phyloP scores from a whole-genome alignment of 2,113 vertebrate genomes.

The Thamnaconus septentrionalis region DNA sequence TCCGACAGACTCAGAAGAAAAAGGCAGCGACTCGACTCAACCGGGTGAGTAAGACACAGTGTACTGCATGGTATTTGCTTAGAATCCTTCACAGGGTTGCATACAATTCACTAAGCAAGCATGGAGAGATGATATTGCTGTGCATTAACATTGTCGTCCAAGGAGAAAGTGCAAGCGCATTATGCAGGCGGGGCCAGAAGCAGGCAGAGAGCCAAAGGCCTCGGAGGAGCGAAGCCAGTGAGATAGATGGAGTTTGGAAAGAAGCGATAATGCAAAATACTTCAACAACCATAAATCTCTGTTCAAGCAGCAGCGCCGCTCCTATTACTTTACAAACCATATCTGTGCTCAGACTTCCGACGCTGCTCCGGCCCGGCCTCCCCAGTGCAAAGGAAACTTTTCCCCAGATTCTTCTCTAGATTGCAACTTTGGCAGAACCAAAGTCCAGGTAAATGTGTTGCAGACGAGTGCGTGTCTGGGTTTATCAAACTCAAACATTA shows the following conservation, averaged over 20 bases:
- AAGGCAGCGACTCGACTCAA: too few species aligned
- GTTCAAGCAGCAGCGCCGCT: constrained; percentile 43
- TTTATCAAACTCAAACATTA: too few species aligned
- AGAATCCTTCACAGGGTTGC: too few species aligned
- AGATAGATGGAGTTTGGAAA: constrained; percentile 56
- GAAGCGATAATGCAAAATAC: constrained; percentile 71
- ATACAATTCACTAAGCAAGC: constrained; percentile 31
- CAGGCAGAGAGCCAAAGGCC: constrained; percentile 44
- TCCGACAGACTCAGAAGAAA: too few species aligned
- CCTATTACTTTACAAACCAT: constrained; percentile 55
- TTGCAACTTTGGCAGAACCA: too few species aligned
- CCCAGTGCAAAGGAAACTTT: too few species aligned
- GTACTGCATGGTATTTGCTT: too few species aligned
- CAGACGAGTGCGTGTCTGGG: too few species aligned
- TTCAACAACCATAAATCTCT: constrained; percentile 65
- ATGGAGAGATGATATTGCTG: constrained; percentile 42
- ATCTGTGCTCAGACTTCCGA: constrained; percentile 57
- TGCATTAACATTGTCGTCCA: constrained; percentile 53
- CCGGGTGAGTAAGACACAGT: too few species aligned
- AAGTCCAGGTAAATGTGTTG: too few species aligned
- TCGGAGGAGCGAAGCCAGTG: constrained; percentile 53
- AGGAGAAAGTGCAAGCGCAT: constrained; percentile 54
- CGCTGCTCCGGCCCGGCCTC: constrained; percentile 4
- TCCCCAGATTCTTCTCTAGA: too few species aligned
- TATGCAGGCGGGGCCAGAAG: constrained; percentile 17